Base-by-base conservation (phyloP, 2,888 invertebrate genomes). In the Hypselothyrea guttata region DNA sequence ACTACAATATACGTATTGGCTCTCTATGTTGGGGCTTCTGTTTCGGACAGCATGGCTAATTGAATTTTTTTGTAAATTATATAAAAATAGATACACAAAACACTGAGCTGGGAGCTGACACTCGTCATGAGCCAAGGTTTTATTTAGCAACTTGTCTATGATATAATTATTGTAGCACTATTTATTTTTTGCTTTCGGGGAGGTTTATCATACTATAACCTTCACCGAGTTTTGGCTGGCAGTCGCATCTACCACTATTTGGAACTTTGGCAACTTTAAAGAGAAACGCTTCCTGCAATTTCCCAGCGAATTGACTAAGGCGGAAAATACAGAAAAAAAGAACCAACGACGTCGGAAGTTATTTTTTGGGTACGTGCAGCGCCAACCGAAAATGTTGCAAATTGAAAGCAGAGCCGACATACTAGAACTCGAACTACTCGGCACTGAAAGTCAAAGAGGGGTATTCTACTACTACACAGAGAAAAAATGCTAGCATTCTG, bases 281-380 rank as follows among this genome's bases (percentile, higher is more conserved):
- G 61, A 69, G 54, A 75, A 74, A 54, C 62, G 78, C 58, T 79
- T 79, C 85, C 85, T 79, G 85, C 82, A 77, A 84, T 78, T 78
- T 84, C 48, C 18, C 54, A 53, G 52, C 41, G 18, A 62, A 70
- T 74, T 61, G 60, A 65, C 56, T 56, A 56, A 59, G 65, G 67
- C 67, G 66, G 61, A 82, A 66, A 69, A 77, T n/a, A n/a, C n/a
- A n/a, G n/a, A n/a, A n/a, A n/a, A n/a, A 84, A 84, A 74, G 71
- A 71, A 65, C 61, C 66, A 57, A 53, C 63, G 48, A 53, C 55
- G 72, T 76, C 84, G 84, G 78, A 84, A 81, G 77, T 74, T 84
- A 77, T 84, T 84, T 79, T 75, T 71, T 66, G 65, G 60, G 68
- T 38, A 82, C 78, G 78, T 78, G 85, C 84, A 79, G 66, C 75